phyloP scores from a whole-genome alignment of 2,888 invertebrate species.

The Apocheima hispidaria region DNA sequence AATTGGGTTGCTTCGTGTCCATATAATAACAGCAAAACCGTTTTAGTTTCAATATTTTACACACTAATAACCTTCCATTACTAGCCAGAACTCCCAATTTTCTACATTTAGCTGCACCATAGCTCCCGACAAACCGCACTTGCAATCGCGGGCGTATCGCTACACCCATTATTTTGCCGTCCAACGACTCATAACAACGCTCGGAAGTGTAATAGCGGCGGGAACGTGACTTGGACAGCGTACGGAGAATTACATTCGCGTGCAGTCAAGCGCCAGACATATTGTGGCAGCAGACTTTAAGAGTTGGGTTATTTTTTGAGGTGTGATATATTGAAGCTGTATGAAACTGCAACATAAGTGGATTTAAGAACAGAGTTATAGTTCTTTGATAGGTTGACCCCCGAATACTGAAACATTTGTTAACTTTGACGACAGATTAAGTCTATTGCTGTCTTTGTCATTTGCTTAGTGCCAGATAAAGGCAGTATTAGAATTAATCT shows the following conservation, averaged over 20 bases:
- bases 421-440: too few relatives aligned
- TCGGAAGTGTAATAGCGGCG: constrained; percentile 26
- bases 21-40: too few relatives aligned
- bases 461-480: too few relatives aligned
- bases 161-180: constrained; percentile 43
- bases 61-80: not conserved
- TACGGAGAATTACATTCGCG: constrained; percentile 40
- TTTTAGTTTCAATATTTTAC: not conserved
- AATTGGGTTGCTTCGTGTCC: too few relatives aligned
- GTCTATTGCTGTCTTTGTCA: too few relatives aligned
- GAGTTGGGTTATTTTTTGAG: not conserved
- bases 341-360: not conserved
- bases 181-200: constrained; percentile 45
- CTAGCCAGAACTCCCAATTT: constrained; percentile 9
- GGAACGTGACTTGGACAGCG: constrained; percentile 48
- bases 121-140: constrained; percentile 25
- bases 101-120: constrained; percentile 19
- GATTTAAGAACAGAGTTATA: too few relatives aligned
- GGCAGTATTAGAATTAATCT: too few relatives aligned
- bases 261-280: constrained; percentile 11
- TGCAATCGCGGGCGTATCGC: constrained; percentile 38
- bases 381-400: too few relatives aligned
- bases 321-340: not conserved
- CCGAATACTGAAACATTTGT: too few relatives aligned
- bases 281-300: not conserved